A percentile compares a stretch with the other conserved stretches of the same genome.
Conservation (phyloP, 2,797 vertebrate species). For the Chloroceryle inda region DNA sequence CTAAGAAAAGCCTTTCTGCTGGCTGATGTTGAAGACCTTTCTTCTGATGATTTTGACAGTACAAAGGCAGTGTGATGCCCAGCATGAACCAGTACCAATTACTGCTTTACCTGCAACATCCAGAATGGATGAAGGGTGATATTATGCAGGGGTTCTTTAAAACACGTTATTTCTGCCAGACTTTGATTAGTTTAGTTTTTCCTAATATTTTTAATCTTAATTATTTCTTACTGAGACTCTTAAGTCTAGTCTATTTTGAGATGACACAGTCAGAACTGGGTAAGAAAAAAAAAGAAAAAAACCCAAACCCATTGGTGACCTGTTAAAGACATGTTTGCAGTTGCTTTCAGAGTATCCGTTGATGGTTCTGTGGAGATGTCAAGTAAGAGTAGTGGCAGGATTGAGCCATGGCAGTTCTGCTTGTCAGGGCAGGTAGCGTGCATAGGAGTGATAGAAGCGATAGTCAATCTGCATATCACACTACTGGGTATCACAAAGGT, state of each 20-base stretch:
- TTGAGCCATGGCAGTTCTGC: conserved; percentile 32
- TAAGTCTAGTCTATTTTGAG: not conserved
- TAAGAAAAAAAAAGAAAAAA: not conserved
- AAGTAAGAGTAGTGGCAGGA: conserved; percentile 19
- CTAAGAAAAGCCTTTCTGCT: conserved; percentile 34
- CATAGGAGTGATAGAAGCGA: conserved; percentile 19
- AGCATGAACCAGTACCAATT: not conserved
- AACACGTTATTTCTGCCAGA: not conserved
- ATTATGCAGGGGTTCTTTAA: not conserved
- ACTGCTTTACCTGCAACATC: not conserved
- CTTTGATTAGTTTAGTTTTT: not conserved
- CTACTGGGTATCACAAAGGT: not conserved
- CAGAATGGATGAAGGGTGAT: not conserved
- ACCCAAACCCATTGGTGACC: not conserved
- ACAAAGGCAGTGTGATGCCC: not conserved
- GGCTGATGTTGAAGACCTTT: conserved; percentile 42
- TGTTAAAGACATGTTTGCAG: conserved; percentile 20
- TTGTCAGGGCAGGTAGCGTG: conserved; percentile 19
- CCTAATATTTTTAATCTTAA: not conserved
- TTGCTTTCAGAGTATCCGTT: conserved; percentile 23
- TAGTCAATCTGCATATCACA: not conserved
- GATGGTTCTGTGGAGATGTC: not conserved
- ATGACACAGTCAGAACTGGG: not conserved
- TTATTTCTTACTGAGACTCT: not conserved
- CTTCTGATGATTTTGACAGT: conserved; percentile 6